Evolutionary conservation across 2,888 invertebrate genomes (phyloP), one percentile per base, ranked within the genome.

Genomic region (Exephanes ischioxanthus): DNA sequence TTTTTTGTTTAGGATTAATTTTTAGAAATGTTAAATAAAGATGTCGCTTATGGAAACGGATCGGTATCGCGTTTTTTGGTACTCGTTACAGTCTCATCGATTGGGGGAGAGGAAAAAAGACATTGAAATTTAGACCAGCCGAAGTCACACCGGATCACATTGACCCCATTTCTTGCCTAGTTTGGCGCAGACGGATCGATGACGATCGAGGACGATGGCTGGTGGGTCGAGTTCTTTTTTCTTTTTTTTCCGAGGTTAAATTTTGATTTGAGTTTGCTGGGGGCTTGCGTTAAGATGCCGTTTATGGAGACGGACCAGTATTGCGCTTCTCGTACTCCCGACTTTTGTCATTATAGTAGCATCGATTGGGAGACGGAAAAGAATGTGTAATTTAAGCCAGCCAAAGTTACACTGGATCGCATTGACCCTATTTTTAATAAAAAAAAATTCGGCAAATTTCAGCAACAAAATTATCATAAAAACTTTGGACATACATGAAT

Each of bases 171-270:
- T 1, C 3, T 14, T 5, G 55, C 41, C 66, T 66, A 66, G 71
- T 71, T 77, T 77, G 53, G 71, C n/a, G 77, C 22, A 9, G n/a
- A 37, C 51, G 51, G 41, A 37, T 70, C 76, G 66, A 67, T 71
- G 55, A 67, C 37, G 78, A 75, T 78, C 26, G 30, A 63, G 26
- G 58, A 58, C 58, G 3, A 11, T 58, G 22, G 14, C 14, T 58
- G 3, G 22, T 33, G 11, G 33, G 7, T 53, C 11, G 2, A n/a
- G 4, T 3, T 7, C 19, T 51, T 53, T 53, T 19, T 3, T 33
- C 5, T 30, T 41, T 41, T 41, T 41, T 41, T 41, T 41, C 5
- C 9, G 41, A 41, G 2, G 7, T 41, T 41, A 9, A 41, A 41
- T 41, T 41, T 7, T 41, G 11, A 9, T 41, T 41, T 41, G 9